A percentile compares a stretch with the other conserved stretches of the same genome.
Conservation (phyloP, 1,140 invertebrate genomes). For the Musca vetustissima region DNA sequence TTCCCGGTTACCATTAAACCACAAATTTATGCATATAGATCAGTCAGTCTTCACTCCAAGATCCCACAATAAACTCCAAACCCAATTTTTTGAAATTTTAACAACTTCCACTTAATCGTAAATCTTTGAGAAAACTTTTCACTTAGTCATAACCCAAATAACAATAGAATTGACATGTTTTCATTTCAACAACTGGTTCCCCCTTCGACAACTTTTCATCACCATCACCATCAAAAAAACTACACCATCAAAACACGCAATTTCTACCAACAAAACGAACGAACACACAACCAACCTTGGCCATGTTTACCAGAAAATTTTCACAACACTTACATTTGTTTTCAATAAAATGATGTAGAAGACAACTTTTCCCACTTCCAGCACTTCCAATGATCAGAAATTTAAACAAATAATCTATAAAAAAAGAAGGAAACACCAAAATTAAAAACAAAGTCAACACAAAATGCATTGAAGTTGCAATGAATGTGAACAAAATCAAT, state of each 20-base stretch:
- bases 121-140: background rate
- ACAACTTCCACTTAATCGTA: background rate
- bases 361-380: constrained; percentile 85
- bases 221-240: background rate
- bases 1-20: too few species aligned
- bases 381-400: constrained; percentile 82
- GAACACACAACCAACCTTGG: too few species aligned
- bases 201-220: too few species aligned
- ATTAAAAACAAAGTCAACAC: background rate
- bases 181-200: too few species aligned
- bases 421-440: constrained; percentile 37
- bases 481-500: constrained; percentile 26
- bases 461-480: background rate
- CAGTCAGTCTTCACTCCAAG: too few species aligned
- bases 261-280: background rate
- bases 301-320: background rate
- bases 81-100: background rate
- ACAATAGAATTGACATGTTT: too few species aligned
- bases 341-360: constrained; percentile 88
- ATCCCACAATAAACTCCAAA: background rate
- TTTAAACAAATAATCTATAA: constrained; percentile 85
- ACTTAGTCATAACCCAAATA: too few species aligned
- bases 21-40: too few species aligned
- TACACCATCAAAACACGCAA: constrained; percentile 22
- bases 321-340: constrained; percentile 75